These are phyloP conservation scores for Dicaeum eximium DNA, from an alignment of 2,113 vertebrate species.

Conservation along the genomic window DNA sequence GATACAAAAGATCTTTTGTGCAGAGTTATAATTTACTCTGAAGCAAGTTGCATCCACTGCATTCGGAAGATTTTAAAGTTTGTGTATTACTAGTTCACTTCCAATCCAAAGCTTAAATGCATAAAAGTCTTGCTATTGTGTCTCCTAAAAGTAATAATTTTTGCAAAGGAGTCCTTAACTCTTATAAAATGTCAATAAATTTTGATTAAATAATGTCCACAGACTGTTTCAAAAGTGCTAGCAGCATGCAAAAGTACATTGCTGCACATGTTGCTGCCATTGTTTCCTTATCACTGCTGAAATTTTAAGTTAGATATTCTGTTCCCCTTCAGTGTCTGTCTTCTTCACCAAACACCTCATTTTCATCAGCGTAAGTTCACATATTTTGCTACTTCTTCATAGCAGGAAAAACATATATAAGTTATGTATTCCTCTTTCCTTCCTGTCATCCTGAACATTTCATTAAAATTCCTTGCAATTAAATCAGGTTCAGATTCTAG, in stretches of 20 bases:
- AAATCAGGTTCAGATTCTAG: not conserved
- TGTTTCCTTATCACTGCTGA: not conserved
- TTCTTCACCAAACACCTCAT: not conserved
- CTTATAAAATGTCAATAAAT: not conserved
- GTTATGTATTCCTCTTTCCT: not conserved
- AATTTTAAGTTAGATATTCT: not conserved
- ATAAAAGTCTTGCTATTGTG: not conserved
- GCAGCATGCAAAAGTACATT: not conserved
- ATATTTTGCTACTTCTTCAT: not conserved
- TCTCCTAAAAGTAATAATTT: rapidly evolving
- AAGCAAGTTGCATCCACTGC: not conserved
- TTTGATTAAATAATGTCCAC: not conserved
- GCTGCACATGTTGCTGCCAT: not conserved
- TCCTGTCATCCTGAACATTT: not conserved
- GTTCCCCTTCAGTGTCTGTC: not conserved
- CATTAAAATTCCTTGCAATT: not conserved
- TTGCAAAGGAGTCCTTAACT: not conserved
- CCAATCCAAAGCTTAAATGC: not conserved
- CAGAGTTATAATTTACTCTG: not conserved
- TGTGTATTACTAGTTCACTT: not conserved
- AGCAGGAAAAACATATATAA: not conserved
- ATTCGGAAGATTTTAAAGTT: not conserved
- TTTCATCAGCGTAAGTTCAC: not conserved
- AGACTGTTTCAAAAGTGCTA: not conserved
- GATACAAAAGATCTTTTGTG: not conserved